Conservation (phyloP, 1,140 invertebrate genomes). For the Zaprionus ornatus region DNA sequence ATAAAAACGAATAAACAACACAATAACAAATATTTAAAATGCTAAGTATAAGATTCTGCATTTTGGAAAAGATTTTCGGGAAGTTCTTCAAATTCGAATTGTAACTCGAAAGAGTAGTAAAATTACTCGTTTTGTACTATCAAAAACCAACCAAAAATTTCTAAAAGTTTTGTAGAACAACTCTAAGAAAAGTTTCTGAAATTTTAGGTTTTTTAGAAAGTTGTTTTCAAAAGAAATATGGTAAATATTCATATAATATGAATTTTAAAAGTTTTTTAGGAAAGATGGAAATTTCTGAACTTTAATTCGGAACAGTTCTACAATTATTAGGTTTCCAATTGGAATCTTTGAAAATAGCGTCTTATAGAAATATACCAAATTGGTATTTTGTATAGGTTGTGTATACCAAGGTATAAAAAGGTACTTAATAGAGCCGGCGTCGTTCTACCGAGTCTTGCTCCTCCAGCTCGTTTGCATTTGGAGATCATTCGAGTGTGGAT, state of each 20-base stretch:
- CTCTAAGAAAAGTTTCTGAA: too few species aligned
- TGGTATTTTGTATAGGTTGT: conserved; percentile 4
- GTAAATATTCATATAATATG: neutral
- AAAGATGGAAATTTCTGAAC: too few species aligned
- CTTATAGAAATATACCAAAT: conserved; percentile 21
- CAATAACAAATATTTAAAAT: neutral
- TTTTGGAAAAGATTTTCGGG: neutral
- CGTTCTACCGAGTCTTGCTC: conserved; percentile 10
- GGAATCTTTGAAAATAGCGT: conserved; percentile 31
- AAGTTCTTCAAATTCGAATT: neutral
- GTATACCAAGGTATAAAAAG: conserved; percentile 30
- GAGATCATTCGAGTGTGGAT: conserved; percentile 41
- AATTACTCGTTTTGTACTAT: too few species aligned
- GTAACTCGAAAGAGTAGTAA: neutral
- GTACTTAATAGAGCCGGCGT: conserved; percentile 44
- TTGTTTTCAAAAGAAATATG: neutral
- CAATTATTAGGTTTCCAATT: neutral
- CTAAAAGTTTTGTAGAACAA: too few species aligned
- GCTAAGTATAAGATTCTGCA: neutral
- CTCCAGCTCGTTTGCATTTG: conserved; percentile 22
- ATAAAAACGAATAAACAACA: conserved; percentile 18
- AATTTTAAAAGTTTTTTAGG: too few species aligned
- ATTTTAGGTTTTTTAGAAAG: neutral
- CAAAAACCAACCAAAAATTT: too few species aligned
- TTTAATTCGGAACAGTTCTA: too few species aligned